These are phyloP conservation scores for Strigamia crassipes DNA, from an alignment of 2,888 invertebrate genomes.

Conservation along the genomic window DNA sequence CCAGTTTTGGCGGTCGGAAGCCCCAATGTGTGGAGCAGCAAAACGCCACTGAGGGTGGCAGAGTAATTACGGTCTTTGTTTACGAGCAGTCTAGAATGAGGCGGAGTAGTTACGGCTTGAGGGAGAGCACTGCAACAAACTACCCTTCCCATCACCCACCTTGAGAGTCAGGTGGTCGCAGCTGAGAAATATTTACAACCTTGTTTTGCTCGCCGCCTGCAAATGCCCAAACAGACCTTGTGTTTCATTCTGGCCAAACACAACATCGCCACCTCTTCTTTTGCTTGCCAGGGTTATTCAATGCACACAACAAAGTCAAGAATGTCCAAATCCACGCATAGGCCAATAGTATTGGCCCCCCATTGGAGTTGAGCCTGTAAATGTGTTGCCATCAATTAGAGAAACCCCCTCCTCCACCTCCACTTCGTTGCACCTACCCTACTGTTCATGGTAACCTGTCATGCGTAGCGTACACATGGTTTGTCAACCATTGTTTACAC, in stretches of 20 bases:
- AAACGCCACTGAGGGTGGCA: slow-evolving; percentile 41
- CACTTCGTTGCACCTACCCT: slow-evolving; percentile 12
- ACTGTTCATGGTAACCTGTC: slow-evolving; percentile 37
- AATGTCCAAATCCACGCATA: slow-evolving; percentile 32
- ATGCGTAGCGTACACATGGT: slow-evolving; percentile 32
- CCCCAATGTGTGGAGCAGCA: not conserved
- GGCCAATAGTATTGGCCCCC: slow-evolving; percentile 44
- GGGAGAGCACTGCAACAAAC: not conserved
- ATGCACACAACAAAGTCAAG: slow-evolving; percentile 38
- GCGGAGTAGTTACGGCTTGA: slow-evolving; percentile 43
- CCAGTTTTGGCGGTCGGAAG: not conserved
- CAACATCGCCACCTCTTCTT: slow-evolving; percentile 8
- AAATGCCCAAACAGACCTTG: slow-evolving; percentile 34
- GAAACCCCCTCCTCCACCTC: slow-evolving; percentile 43
- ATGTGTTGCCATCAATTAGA: slow-evolving; percentile 46
- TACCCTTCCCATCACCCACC: slow-evolving; percentile 38
- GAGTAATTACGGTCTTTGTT: slow-evolving; percentile 46
- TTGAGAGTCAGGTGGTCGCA: slow-evolving; percentile 39
- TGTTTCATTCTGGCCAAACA: slow-evolving; percentile 7
- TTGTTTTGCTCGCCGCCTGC: slow-evolving; percentile 36
- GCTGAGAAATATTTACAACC: slow-evolving; percentile 43
- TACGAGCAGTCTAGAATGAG: slow-evolving; percentile 42
- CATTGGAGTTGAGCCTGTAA: slow-evolving; percentile 38
- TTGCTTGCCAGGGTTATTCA: slow-evolving; percentile 38
- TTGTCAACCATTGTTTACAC: slow-evolving; percentile 12